Evolutionary conservation across 1,140 invertebrate genomes (phyloP).

Genomic region (Heterodera schachtii): DNA sequence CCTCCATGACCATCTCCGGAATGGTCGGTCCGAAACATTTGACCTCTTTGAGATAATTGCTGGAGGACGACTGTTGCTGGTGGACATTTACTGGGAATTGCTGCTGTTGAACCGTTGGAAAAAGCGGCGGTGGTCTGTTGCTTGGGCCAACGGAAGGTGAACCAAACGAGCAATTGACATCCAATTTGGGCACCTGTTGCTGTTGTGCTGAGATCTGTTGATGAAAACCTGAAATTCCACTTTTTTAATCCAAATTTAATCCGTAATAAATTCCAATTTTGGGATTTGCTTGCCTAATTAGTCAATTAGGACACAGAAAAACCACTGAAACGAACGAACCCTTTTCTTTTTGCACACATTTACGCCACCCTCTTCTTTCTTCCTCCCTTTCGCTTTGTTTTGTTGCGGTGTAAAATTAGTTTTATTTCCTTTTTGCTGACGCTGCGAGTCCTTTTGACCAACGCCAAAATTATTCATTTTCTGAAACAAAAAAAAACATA

Average conservation of each 20-base stretch:
- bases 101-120: neutral
- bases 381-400: neutral
- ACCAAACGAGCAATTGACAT: neutral
- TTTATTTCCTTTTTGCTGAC: neutral
- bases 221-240: neutral
- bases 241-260: neutral
- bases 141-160: neutral
- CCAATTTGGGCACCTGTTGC: neutral
- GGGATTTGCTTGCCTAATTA: no score
- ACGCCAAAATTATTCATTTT: neutral
- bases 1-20: conserved; percentile 33
- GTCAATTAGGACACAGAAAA: no score
- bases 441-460: neutral
- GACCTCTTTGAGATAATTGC: neutral
- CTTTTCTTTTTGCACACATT: neutral
- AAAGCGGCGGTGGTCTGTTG: neutral
- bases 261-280: no score
- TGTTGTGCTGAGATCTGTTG: neutral
- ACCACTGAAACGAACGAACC: neutral
- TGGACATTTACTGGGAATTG: neutral
- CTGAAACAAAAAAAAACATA: neutral
- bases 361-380: neutral
- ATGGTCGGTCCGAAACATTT: conserved; percentile 2
- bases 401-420: neutral
- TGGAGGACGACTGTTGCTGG: neutral